Evolutionary conservation across 1,140 invertebrate genomes (phyloP).

Genomic region (Drosophila neocordata): DNA sequence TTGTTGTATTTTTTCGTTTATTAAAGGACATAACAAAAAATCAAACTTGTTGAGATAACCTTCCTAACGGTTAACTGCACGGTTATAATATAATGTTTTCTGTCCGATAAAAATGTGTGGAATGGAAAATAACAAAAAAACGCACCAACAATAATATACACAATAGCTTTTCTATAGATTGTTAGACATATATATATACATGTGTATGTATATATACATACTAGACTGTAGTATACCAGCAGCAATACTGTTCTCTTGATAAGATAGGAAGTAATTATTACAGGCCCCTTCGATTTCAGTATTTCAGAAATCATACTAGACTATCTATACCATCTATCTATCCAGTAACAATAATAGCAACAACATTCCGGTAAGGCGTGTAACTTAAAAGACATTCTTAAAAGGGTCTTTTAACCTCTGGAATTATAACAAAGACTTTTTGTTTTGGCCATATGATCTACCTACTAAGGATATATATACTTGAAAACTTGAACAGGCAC

Average conservation of each 20-base stretch:
- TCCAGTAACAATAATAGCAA: no score
- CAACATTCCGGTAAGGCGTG: slow-evolving; percentile 5
- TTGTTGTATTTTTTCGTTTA: neutral
- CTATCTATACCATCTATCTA: no score
- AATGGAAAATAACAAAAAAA: slow-evolving; percentile 3
- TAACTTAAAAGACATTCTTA: slow-evolving; percentile 1
- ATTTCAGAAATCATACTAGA: neutral
- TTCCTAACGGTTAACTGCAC: neutral
- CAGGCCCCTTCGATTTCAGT: slow-evolving; percentile 4
- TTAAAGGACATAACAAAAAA: slow-evolving; percentile 3
- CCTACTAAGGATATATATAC: no score
- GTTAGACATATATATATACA: slow-evolving; percentile 2
- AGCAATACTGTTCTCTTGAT: slow-evolving; percentile 6
- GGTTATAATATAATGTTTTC: slow-evolving; percentile 1
- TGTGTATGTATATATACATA: neutral
- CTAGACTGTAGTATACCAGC: neutral
- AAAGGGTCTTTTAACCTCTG: neutral
- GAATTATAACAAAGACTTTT: slow-evolving; percentile 4
- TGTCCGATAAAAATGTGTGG: slow-evolving; percentile 4
- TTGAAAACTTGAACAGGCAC: neutral
- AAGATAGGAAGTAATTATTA: slow-evolving; percentile 21
- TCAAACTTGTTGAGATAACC: slow-evolving; percentile 11
- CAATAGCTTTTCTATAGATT: slow-evolving; percentile 11
- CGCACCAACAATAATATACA: neutral
- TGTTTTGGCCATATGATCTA: no score